These are phyloP conservation scores for Lampropteryx suffumata DNA, from an alignment of 2,888 invertebrate genomes.

Conservation along the genomic window DNA sequence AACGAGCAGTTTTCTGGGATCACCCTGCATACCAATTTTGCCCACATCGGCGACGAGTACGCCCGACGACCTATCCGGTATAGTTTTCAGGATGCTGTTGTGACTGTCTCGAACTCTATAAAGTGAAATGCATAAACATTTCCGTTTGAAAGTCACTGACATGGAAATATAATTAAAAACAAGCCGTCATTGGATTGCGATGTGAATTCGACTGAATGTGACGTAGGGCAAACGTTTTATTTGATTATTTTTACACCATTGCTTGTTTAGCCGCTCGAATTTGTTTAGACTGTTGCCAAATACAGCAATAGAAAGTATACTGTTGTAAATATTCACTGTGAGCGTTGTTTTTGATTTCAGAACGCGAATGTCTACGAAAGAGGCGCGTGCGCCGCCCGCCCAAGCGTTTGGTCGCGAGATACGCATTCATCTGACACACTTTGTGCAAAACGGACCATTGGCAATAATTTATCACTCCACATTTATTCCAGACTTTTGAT, in stretches of 20 bases:
- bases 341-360: slow-evolving; percentile 24
- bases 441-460: slow-evolving; percentile 49
- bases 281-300: not conserved
- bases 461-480: slow-evolving; percentile 27
- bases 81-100: too few species aligned
- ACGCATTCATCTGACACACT: slow-evolving; percentile 69
- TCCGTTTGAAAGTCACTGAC: slow-evolving; percentile 68
- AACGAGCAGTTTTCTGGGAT: too few species aligned
- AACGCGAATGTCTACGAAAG: slow-evolving; percentile 39
- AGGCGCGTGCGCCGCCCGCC: slow-evolving; percentile 59
- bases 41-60: too few species aligned
- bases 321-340: slow-evolving; percentile 9
- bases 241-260: slow-evolving; percentile 32
- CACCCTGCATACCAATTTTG: too few species aligned
- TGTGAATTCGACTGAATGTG: slow-evolving; percentile 24
- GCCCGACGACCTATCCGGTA: too few species aligned
- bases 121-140: slow-evolving; percentile 45
- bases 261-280: slow-evolving; percentile 18
- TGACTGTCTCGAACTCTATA: too few species aligned
- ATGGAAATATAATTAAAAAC: slow-evolving; percentile 65
- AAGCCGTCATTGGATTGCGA: slow-evolving; percentile 56
- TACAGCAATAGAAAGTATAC: slow-evolving; percentile 38
- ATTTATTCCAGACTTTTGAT: slow-evolving; percentile 25
- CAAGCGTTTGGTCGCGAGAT: slow-evolving; percentile 50
- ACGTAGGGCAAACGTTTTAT: slow-evolving; percentile 6